A percentile compares a stretch with the other conserved stretches of the same genome.
phyloP scores from a whole-genome alignment of 2,888 invertebrate genomes.

The Caenorhabditis auriculariae region DNA sequence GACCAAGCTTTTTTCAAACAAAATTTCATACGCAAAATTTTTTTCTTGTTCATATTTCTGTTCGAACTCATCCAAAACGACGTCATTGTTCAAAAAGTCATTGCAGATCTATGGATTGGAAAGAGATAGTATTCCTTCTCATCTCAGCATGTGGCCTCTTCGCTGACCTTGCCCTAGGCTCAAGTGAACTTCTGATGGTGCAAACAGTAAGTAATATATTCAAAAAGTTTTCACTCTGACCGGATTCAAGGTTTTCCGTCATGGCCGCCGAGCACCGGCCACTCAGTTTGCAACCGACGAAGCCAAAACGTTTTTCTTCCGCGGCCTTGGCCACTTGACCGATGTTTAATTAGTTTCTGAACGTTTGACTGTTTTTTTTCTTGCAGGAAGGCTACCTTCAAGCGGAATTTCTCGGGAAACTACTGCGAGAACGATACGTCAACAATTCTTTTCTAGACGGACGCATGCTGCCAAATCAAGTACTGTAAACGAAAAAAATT shows the following conservation, averaged over 20 bases:
- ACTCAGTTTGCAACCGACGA: slow-evolving; percentile 24
- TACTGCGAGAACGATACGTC: slow-evolving; percentile 18
- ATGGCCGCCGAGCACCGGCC: slow-evolving; percentile 37
- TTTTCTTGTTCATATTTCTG: neutral
- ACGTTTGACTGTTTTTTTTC: slow-evolving; percentile 5
- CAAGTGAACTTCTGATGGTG: neutral
- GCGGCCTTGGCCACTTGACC: slow-evolving; percentile 36
- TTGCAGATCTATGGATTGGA: too few relatives aligned
- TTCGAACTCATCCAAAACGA: neutral
- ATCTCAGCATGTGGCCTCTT: too few relatives aligned
- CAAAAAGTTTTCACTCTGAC: neutral
- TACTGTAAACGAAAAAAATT: slow-evolving; percentile 1
- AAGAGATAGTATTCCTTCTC: too few relatives aligned
- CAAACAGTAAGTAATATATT: neutral
- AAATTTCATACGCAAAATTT: neutral
- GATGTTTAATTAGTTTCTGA: slow-evolving; percentile 16
- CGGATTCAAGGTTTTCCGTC: slow-evolving; percentile 35
- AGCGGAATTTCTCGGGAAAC: slow-evolving; percentile 19
- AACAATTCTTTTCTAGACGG: slow-evolving; percentile 19
- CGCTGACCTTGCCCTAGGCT: too few relatives aligned
- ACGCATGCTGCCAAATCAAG: slow-evolving; percentile 21
- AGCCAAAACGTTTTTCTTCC: slow-evolving; percentile 23
- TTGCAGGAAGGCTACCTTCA: slow-evolving; percentile 30
- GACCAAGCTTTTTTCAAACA: neutral
- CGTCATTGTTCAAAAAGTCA: neutral